Percentiles rank a stretch among this genome's conserved stretches.
These are phyloP conservation scores for Hipparchia sbordonii DNA, from an alignment of 2,888 invertebrate species.

Conservation along the genomic window DNA sequence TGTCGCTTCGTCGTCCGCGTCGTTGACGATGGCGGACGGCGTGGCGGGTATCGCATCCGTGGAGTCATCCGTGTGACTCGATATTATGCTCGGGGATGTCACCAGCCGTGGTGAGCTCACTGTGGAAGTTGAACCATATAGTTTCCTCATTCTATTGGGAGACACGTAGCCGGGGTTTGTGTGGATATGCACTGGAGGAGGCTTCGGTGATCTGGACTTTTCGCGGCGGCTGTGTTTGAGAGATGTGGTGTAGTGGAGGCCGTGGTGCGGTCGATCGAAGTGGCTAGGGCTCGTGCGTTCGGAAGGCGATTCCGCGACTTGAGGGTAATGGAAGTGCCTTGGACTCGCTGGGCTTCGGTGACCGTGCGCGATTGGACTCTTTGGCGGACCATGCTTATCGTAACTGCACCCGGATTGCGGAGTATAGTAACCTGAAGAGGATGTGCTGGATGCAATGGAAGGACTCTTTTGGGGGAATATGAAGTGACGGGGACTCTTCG, in stretches of 20 bases:
- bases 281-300: constrained; percentile 73
- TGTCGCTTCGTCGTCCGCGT: constrained; percentile 75
- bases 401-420: constrained; percentile 80
- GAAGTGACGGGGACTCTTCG: constrained; percentile 82
- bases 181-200: constrained; percentile 82
- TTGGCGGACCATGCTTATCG: constrained; percentile 73
- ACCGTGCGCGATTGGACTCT: constrained; percentile 80
- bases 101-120: constrained; percentile 71
- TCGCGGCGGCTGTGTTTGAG: constrained; percentile 71
- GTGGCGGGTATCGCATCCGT: constrained; percentile 71
- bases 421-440: constrained; percentile 81
- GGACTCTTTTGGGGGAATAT: constrained; percentile 81
- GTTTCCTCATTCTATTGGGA: constrained; percentile 71
- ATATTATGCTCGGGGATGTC: constrained; percentile 76
- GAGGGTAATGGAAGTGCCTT: constrained; percentile 83
- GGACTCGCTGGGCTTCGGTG: constrained; percentile 84
- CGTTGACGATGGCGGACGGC: constrained; percentile 67
- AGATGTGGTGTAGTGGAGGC: constrained; percentile 70
- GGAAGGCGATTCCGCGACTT: constrained; percentile 65
- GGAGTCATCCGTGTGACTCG: constrained; percentile 77
- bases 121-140: constrained; percentile 74
- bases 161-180: constrained; percentile 85
- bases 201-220: constrained; percentile 74
- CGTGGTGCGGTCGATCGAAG: constrained; percentile 59
- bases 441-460: constrained; percentile 78